Percentiles rank a stretch among this genome's conserved stretches.
phyloP scores from a whole-genome alignment of 2,888 invertebrate genomes.

The Parapristionchus giblindavisi region DNA sequence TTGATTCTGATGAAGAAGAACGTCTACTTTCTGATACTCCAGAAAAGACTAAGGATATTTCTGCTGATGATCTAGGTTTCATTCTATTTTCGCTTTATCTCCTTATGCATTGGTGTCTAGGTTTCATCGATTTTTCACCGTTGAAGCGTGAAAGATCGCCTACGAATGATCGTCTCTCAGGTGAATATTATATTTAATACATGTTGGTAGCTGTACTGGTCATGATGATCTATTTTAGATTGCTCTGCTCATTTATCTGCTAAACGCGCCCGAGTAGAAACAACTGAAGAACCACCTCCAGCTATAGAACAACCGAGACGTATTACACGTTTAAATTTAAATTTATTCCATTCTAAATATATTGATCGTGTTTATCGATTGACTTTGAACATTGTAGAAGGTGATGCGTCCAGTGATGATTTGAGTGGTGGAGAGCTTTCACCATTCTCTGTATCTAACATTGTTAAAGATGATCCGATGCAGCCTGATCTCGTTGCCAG shows the following conservation, averaged over 20 bases:
- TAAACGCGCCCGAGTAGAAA: slow-evolving; percentile 4
- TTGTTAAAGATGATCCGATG: no score
- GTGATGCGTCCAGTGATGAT: no score
- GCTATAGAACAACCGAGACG: no score
- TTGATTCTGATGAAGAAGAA: slow-evolving; percentile 21
- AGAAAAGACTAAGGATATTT: not conserved
- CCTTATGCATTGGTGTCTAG: not conserved
- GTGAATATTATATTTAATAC: not conserved
- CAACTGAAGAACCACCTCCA: no score
- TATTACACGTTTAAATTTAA: no score
- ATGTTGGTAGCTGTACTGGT: not conserved
- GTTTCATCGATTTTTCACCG: slow-evolving; percentile 21
- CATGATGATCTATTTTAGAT: not conserved
- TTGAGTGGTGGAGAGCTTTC: no score
- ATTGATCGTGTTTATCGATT: no score
- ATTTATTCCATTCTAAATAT: no score
- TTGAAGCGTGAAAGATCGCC: slow-evolving; percentile 5
- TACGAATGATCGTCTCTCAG: not conserved
- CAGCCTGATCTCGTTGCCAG: no score
- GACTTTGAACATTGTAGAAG: no score
- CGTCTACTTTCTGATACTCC: not conserved
- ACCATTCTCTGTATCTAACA: no score
- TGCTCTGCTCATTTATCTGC: slow-evolving; percentile 2
- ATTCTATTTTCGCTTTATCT: not conserved
- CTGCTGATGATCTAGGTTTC: slow-evolving; percentile 12